Evolutionary conservation across 2,797 vertebrate species (phyloP), one percentile per base, ranked within the genome.

Genomic region (Fundulus diaphanus): DNA sequence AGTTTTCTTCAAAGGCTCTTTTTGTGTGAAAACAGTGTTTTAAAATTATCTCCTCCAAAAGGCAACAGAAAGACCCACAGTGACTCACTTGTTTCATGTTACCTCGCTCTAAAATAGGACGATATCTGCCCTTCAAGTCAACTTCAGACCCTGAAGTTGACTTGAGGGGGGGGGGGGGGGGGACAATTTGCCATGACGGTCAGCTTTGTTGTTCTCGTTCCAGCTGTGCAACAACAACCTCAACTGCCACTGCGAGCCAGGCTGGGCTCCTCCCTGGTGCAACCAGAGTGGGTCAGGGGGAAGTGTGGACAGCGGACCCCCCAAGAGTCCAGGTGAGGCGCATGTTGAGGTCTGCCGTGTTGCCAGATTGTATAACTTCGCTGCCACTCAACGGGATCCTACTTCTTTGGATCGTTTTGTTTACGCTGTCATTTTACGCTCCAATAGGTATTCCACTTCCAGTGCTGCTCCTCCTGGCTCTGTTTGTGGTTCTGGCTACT

Each of bases 191-290:
- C 46, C 46, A n/a, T 13, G 5, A 15, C 73, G 8, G 20, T 33
- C n/a, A 6, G 16, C 9, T 63, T 15, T 59, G 48, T 77, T 76
- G 22, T 80, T 66, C 20, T 73, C 69, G 83, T 40, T 4, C 52
- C 74, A 96, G 95, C 81, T 94, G 79, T 96, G 95, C 85, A 95
- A 95, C 91, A 95, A 95, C 88, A 97, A 98, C 87, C 96, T 96
- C 78, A 97, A 99, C 92, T 99, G 98, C 86, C 98, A 99, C 90
- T 99, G 98, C 81, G 75, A 94, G 51, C n/a, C 49, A 0, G 97
- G 97, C 52, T 99, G 98, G 98, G 96, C 95, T 0, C 98, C 98
- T 11, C 98, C 98, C 0, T 93, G 93, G 87, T 99, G 98, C 82
- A 86, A 92, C 70, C 91, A 94, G 31, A 73, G 70, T 0, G 98